A percentile compares a stretch with the other conserved stretches of the same genome.
phyloP scores from a whole-genome alignment of 2,888 invertebrate genomes.

The Drepanosiphum platanoidis region DNA sequence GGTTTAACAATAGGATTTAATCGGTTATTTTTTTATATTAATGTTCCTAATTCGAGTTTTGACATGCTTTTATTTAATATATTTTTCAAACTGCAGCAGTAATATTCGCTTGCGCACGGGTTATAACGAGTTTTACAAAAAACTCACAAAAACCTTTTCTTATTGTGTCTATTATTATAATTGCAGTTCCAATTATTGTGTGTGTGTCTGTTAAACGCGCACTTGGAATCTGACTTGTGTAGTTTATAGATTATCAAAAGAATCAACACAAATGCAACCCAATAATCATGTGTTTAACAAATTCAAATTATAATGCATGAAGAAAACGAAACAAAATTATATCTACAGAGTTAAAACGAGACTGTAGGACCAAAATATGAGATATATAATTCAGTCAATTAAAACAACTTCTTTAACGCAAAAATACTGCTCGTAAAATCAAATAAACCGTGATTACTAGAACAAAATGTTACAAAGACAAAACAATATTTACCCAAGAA shows the following conservation, averaged over 20 bases:
- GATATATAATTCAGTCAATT: too few species aligned
- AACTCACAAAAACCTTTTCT: neutral
- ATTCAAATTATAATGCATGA: too few species aligned
- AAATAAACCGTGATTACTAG: too few species aligned
- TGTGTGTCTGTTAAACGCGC: neutral
- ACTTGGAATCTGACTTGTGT: too few species aligned
- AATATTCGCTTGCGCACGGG: neutral
- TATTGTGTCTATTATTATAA: neutral
- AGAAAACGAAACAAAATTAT: too few species aligned
- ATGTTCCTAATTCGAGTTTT: neutral
- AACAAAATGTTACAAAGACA: too few species aligned
- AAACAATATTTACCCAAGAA: too few species aligned
- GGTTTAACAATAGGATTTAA: slow-evolving; percentile 33
- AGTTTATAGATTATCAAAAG: too few species aligned
- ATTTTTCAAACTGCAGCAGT: slow-evolving; percentile 10
- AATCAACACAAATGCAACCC: neutral
- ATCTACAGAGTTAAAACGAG: too few species aligned
- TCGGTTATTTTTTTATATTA: slow-evolving; percentile 10
- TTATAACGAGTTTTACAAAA: slow-evolving; percentile 4
- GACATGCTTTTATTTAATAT: neutral
- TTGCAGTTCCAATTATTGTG: neutral
- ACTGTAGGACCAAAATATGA: too few species aligned
- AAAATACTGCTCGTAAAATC: too few species aligned
- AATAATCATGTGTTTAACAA: neutral
- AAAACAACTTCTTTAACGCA: too few species aligned